Percentiles rank a stretch among this genome's conserved stretches.
These are phyloP conservation scores for Penaeus monodon DNA, from an alignment of 2,888 invertebrate species.

Conservation along the genomic window DNA sequence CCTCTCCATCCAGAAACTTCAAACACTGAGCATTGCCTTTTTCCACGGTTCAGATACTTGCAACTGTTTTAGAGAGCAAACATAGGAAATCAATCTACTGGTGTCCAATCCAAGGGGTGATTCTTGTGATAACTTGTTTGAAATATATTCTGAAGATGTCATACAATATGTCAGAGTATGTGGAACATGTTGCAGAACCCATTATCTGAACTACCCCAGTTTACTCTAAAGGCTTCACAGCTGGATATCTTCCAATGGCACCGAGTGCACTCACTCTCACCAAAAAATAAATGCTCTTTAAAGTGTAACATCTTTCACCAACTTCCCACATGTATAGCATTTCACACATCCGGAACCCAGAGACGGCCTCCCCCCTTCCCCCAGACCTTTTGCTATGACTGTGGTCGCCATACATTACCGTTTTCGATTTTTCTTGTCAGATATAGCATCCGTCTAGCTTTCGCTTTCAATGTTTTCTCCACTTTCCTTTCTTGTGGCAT, in stretches of 20 bases:
- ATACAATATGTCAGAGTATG: too few relatives aligned
- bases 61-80: neutral
- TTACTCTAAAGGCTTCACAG: neutral
- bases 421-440: too few relatives aligned
- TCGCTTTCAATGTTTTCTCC: too few relatives aligned
- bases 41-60: neutral
- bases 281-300: conserved; percentile 24
- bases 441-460: too few relatives aligned
- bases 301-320: conserved; percentile 2
- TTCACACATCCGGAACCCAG: neutral
- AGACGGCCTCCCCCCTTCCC: too few relatives aligned
- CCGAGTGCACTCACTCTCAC: neutral
- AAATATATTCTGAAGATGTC: too few relatives aligned
- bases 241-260: neutral
- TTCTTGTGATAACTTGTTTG: neutral
- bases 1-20: neutral
- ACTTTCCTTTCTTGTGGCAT: too few relatives aligned
- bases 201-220: neutral
- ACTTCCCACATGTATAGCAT: conserved; percentile 13
- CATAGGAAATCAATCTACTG: neutral
- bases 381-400: too few relatives aligned
- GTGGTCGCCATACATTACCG: too few relatives aligned
- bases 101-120: neutral
- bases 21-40: neutral
- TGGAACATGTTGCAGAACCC: neutral